Evolutionary conservation across 2,888 invertebrate genomes (phyloP).

Genomic region (Drosophila longiperda): DNA sequence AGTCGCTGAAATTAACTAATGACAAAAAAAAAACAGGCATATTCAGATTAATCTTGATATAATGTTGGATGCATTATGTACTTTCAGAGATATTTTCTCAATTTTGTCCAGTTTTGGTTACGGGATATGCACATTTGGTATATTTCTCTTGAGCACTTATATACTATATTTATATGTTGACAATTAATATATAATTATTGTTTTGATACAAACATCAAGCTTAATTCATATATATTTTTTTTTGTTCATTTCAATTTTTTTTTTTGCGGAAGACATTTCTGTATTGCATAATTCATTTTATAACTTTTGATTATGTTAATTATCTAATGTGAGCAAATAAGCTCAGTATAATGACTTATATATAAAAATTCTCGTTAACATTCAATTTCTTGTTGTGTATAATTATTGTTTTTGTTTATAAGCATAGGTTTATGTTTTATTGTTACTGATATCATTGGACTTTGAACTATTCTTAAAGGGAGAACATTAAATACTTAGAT

Average conservation of each 20-base stretch:
- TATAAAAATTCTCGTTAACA: constrained; percentile 58
- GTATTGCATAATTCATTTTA: constrained; percentile 63
- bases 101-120: background rate
- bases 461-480: constrained; percentile 49
- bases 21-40: background rate
- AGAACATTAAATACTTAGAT: constrained; percentile 21
- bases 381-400: constrained; percentile 52
- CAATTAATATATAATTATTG: constrained; percentile 30
- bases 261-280: constrained; percentile 67
- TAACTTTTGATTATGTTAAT: constrained; percentile 53
- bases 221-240: constrained; percentile 31
- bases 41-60: background rate
- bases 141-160: constrained; percentile 3
- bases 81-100: background rate
- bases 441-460: constrained; percentile 49
- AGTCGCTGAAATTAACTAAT: background rate
- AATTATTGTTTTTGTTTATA: constrained; percentile 52
- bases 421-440: constrained; percentile 36
- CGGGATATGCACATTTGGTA: constrained; percentile 15
- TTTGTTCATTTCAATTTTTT: constrained; percentile 31
- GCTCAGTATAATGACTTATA: constrained; percentile 56
- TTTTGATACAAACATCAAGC: constrained; percentile 36
- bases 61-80: background rate
- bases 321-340: constrained; percentile 64
- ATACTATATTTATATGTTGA: background rate